phyloP scores from a whole-genome alignment of 2,797 vertebrate species.

The Muraenolepis orangiensis region DNA sequence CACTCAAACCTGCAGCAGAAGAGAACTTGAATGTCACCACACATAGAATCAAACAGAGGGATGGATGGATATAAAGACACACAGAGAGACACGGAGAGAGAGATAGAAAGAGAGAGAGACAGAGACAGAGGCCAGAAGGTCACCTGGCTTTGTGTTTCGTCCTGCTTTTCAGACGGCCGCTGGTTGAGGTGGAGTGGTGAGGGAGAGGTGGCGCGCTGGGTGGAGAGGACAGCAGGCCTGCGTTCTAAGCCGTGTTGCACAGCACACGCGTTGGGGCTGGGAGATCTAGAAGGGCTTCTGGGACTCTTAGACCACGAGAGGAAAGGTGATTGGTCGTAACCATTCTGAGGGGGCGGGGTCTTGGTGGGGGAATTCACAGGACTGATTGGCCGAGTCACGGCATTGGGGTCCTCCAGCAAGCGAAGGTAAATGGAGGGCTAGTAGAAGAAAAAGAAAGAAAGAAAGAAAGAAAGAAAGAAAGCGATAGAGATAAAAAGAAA shows the following conservation, averaged over 20 bases:
- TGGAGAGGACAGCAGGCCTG: slow-evolving; percentile 61
- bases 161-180: slow-evolving; percentile 75
- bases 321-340: slow-evolving; percentile 44
- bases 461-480: slow-evolving; percentile 6
- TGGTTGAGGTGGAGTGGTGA: slow-evolving; percentile 7
- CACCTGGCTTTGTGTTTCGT: slow-evolving; percentile 84
- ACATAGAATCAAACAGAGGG: too few species aligned
- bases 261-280: slow-evolving; percentile 52
- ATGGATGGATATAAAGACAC: too few species aligned
- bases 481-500: background rate
- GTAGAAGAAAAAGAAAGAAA: background rate
- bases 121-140: slow-evolving; percentile 35
- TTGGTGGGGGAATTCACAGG: slow-evolving; percentile 51
- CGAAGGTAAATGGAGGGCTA: slow-evolving; percentile 75
- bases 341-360: background rate
- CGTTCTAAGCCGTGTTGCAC: slow-evolving; percentile 44
- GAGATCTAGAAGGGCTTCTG: slow-evolving; percentile 35
- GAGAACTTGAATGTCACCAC: background rate
- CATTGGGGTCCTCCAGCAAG: slow-evolving; percentile 60
- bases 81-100: background rate
- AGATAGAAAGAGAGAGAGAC: background rate
- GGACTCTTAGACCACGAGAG: slow-evolving; percentile 14
- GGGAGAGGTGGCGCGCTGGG: slow-evolving; percentile 21
- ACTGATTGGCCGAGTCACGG: slow-evolving; percentile 42
- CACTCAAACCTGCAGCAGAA: background rate